phyloP scores from a whole-genome alignment of 2,113 vertebrate species.

The Xerus inauris region DNA sequence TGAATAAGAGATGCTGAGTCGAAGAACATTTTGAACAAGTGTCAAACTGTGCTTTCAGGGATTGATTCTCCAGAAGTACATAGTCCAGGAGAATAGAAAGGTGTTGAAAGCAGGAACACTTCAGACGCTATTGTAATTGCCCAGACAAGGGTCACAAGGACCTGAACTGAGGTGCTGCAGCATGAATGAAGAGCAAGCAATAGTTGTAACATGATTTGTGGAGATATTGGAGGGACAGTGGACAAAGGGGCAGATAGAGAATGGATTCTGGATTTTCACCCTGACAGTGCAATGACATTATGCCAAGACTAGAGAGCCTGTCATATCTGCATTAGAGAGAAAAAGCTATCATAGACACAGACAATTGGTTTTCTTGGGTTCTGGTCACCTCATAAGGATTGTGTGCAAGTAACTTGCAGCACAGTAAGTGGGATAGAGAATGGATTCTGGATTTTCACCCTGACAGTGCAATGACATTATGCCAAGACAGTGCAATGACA shows the following conservation, averaged over 20 bases:
- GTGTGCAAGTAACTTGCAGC: neutral
- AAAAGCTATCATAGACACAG: neutral
- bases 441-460: neutral
- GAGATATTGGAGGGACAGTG: neutral
- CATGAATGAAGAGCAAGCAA: neutral
- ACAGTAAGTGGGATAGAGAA: no score
- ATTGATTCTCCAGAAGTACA: neutral
- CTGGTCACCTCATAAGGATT: neutral
- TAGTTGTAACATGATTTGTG: neutral
- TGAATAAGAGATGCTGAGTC: neutral
- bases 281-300: neutral
- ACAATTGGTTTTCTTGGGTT: neutral
- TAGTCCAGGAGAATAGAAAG: neutral
- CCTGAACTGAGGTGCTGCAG: neutral
- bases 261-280: neutral
- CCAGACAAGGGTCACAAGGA: neutral
- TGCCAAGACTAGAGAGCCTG: neutral
- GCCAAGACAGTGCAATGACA: neutral
- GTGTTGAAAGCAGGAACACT: neutral
- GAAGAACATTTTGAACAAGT: constrained; percentile 10
- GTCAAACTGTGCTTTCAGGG: neutral
- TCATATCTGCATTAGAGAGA: neutral
- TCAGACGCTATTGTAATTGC: neutral
- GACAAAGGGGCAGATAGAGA: neutral
- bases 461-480: no score